These are phyloP conservation scores for Hydrolagus colliei DNA, from an alignment of 2,797 vertebrate genomes.

Conservation along the genomic window DNA sequence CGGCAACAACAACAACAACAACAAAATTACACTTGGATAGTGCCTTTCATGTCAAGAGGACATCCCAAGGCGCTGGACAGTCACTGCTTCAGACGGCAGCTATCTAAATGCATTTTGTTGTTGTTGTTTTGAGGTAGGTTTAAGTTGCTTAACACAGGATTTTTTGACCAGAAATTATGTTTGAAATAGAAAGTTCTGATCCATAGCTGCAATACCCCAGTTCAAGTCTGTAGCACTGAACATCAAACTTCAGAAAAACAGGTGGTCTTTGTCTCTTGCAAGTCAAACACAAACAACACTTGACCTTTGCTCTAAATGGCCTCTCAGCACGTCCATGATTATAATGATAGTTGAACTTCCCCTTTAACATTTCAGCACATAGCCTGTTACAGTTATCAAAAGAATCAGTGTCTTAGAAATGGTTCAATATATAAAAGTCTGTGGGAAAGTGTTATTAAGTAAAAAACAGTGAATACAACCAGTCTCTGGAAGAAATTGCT, in stretches of 20 bases:
- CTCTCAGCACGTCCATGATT: not conserved
- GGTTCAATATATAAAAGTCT: not conserved
- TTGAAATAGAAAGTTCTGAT: not conserved
- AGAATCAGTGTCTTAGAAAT: constrained; percentile 24
- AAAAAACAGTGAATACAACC: constrained; percentile 22
- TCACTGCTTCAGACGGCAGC: too few species aligned
- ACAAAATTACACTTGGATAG: too few species aligned
- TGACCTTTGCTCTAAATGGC: constrained; percentile 14
- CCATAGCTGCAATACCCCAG: not conserved
- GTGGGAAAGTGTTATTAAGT: constrained; percentile 21
- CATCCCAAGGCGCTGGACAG: too few species aligned
- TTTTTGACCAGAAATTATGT: not conserved
- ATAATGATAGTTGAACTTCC: constrained; percentile 16
- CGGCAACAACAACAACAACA: too few species aligned
- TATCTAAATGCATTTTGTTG: too few species aligned
- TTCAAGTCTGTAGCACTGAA: not conserved
- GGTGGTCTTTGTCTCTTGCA: constrained; percentile 4
- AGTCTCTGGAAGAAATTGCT: not conserved
- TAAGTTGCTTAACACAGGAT: too few species aligned
- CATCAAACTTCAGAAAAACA: constrained; percentile 1
- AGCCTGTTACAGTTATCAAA: constrained; percentile 21
- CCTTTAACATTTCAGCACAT: constrained; percentile 18
- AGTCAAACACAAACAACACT: constrained; percentile 5
- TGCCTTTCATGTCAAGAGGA: too few species aligned
- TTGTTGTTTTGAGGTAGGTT: too few species aligned